Conservation (phyloP, 2,113 vertebrate species). For the Bucco capensis region DNA sequence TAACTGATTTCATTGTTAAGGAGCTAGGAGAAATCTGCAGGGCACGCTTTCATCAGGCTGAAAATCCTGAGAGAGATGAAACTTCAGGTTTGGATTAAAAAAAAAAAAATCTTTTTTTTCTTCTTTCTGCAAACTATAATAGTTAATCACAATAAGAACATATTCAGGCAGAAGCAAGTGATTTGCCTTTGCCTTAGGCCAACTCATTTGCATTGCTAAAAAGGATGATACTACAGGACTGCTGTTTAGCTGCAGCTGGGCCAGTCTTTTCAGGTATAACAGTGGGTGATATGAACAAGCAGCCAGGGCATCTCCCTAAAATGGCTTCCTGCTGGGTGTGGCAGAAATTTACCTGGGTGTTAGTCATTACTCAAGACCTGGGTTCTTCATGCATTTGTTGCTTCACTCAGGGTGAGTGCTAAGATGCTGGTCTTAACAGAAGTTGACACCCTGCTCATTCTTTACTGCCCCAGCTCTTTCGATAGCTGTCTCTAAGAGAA, state of each 20-base stretch:
- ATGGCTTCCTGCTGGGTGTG: background rate
- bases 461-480: background rate
- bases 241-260: background rate
- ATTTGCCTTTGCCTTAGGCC: background rate
- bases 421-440: background rate
- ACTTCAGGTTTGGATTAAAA: background rate
- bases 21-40: background rate
- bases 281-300: background rate
- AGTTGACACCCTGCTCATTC: fast-evolving
- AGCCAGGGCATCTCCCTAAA: background rate
- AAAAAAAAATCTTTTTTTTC: background rate
- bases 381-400: background rate
- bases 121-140: background rate
- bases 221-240: background rate
- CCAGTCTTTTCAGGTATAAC: background rate
- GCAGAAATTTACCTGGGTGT: background rate
- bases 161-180: background rate
- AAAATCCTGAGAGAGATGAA: background rate
- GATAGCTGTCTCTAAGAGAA: background rate
- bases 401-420: background rate
- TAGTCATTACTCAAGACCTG: background rate
- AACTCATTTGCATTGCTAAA: background rate
- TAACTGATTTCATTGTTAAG: background rate
- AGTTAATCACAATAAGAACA: background rate
- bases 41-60: background rate